Conservation (phyloP, 2,113 vertebrate species). For the Oreochromis tanganicae region DNA sequence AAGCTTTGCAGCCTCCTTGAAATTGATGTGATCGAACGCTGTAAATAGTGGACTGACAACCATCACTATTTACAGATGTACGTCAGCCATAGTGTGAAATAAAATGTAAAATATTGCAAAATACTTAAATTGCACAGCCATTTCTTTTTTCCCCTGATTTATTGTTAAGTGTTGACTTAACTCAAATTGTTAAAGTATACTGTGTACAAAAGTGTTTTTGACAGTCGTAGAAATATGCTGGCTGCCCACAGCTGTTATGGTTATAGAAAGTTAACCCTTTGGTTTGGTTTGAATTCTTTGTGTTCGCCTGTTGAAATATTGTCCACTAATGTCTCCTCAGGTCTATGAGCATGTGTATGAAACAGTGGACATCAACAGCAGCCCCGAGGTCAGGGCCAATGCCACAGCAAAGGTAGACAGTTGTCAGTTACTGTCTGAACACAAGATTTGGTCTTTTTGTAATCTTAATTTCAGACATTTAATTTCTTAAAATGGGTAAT, state of each 20-base stretch:
- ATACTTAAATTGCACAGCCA: background rate
- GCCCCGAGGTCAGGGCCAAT: constrained; percentile 94
- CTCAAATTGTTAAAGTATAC: background rate
- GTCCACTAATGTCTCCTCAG: constrained; percentile 62
- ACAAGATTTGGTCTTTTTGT: background rate
- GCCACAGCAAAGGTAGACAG: constrained; percentile 91
- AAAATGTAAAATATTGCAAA: background rate
- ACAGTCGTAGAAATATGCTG: background rate
- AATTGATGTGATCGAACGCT: background rate
- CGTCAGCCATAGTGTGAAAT: background rate
- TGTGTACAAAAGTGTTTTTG: background rate
- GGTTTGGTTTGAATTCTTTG: background rate
- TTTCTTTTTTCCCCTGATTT: background rate
- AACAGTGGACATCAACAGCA: constrained; percentile 98
- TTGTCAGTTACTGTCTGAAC: background rate
- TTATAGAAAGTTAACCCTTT: background rate
- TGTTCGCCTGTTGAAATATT: background rate
- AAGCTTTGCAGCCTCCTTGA: background rate
- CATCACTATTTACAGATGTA: background rate
- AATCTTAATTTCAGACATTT: background rate
- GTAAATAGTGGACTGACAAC: background rate
- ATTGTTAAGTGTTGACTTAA: background rate
- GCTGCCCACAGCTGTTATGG: background rate
- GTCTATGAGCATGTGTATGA: constrained; percentile 99
- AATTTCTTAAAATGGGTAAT: background rate